Conservation (phyloP, 2,888 invertebrate species). For the Polyploca ridens region DNA sequence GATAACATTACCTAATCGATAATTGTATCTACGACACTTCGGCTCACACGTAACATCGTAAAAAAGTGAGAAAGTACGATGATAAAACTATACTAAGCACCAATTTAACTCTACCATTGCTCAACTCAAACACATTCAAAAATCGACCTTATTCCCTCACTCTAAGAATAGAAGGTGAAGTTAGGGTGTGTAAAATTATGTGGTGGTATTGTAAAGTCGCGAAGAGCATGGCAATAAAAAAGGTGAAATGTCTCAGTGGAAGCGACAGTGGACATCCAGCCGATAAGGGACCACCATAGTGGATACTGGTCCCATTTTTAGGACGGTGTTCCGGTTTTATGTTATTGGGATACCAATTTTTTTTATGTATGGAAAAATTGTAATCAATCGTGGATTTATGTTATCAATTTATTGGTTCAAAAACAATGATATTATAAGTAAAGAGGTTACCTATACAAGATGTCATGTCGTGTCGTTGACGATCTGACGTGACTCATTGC, state of each 20-base stretch:
- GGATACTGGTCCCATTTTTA: conserved; percentile 71
- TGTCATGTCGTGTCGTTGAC: no score
- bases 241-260: conserved; percentile 83
- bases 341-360: conserved; percentile 44
- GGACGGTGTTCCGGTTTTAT: conserved; percentile 75
- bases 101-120: conserved; percentile 23
- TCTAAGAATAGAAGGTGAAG: conserved; percentile 19
- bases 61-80: conserved; percentile 83
- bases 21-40: conserved; percentile 83
- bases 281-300: conserved; percentile 82
- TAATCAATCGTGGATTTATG: conserved; percentile 19
- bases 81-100: conserved; percentile 74
- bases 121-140: conserved; percentile 18
- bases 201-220: conserved; percentile 69
- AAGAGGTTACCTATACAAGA: no score
- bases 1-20: conserved; percentile 84
- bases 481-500: no score
- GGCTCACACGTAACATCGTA: conserved; percentile 80
- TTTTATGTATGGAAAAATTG: conserved; percentile 31
- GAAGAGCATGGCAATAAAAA: conserved; percentile 82
- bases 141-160: conserved; percentile 29
- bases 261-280: conserved; percentile 71
- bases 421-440: no score
- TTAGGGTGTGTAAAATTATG: conserved; percentile 19
- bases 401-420: neutral